Percentiles rank a stretch among this genome's conserved stretches.
phyloP scores from a whole-genome alignment of 1,140 invertebrate genomes.

The Liolophura sinensis region DNA sequence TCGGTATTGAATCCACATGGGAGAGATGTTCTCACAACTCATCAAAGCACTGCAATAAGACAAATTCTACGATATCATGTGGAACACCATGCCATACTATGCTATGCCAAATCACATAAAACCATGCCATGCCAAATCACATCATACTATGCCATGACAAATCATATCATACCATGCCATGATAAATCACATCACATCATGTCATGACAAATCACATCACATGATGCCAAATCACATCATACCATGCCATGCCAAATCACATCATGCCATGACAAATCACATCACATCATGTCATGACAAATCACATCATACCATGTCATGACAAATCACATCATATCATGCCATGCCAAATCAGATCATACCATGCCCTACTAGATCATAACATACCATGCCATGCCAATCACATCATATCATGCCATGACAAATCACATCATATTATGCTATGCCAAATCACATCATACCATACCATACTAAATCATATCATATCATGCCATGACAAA shows the following conservation, averaged over 20 bases:
- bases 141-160: conserved; percentile 3
- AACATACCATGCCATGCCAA: conserved; percentile 4
- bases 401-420: conserved; percentile 9
- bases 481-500: conserved; percentile 8
- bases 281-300: conserved; percentile 3
- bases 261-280: not conserved
- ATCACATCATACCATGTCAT: conserved; percentile 1
- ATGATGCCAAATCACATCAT: too few species aligned
- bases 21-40: too few species aligned
- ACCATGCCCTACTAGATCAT: not conserved
- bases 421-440: conserved; percentile 1
- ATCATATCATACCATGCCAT: conserved; percentile 11
- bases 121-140: conserved; percentile 7
- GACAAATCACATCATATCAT: conserved; percentile 6
- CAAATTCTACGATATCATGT: not conserved
- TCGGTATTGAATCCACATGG: too few species aligned
- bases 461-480: conserved; percentile 11
- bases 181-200: conserved; percentile 5
- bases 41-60: conserved; percentile 7
- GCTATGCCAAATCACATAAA: conserved; percentile 6
- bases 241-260: not conserved
- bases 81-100: conserved; percentile 11
- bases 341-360: too few species aligned
- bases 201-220: too few species aligned
- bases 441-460: conserved; percentile 10